Base-by-base conservation (phyloP, 2,888 invertebrate genomes). In the Choreutis nemorana region DNA sequence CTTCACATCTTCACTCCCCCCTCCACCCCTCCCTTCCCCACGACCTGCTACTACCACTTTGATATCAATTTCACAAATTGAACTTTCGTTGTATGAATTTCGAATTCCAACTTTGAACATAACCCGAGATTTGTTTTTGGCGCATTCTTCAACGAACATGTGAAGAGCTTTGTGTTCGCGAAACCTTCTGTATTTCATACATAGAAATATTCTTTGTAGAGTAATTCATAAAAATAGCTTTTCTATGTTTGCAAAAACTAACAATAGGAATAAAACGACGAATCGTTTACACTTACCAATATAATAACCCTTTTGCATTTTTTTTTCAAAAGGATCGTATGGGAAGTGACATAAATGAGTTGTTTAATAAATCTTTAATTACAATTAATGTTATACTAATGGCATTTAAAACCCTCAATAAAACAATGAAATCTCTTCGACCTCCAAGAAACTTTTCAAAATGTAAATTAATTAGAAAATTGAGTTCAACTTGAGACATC, bases 381-480 rank as follows among this genome's bases (percentile, higher is more conserved):
- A 18, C 15, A 23, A 11, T 14, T 8, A 14, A 26, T 28, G 38
- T 23, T 23, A n/a, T 23, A 26, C 32, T 36, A 36, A 33, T 36
- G 23, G 32, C 39, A 40, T 37, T 34, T 34, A 31, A 35, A 8
- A 8, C n/a, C 4, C 21, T 7, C 34, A 35, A 40, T 41, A 48
- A 40, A 44, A 40, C 41, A 50, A 49, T 51, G 42, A 50, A 48
- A 56, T 48, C 45, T 48, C 39, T 36, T 35, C 41, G 45, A 50
- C 43, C 45, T 39, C 34, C 39, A 44, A 41, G 31, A 49, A 61
- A 63, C 41, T 59, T 59, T 50, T 48, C 40, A 39, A 39, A 26
- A 45, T 47, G 48, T 50, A 62, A 66, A 58, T 63, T 61, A 63
- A 65, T 67, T 60, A 59, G 41, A 45, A 60, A 56, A 56, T 61